Conservation (phyloP, 2,113 vertebrate genomes). For the Romanogobio albipinnatus region DNA sequence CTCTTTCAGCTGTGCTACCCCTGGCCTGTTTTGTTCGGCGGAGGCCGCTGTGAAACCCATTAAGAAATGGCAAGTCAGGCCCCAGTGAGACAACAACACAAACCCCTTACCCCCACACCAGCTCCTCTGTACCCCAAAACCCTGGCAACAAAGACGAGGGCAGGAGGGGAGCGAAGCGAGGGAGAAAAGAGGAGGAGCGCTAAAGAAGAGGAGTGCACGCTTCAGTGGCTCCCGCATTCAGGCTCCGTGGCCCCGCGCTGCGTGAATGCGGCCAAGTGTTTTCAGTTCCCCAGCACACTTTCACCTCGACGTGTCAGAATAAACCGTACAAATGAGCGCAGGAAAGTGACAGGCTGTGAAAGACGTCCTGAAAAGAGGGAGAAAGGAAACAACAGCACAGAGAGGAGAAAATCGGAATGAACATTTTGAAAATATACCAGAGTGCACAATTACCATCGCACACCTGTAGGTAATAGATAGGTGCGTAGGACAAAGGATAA, state of each 20-base stretch:
- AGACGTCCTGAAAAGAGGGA: not conserved
- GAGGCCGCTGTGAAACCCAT: conserved; percentile 53
- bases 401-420: not conserved
- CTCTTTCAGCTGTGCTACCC: conserved; percentile 49
- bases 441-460: too few species aligned
- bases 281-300: conserved; percentile 42
- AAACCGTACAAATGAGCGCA: conserved; percentile 37
- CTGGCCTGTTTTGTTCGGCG: conserved; percentile 34
- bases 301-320: conserved; percentile 38
- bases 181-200: conserved; percentile 56
- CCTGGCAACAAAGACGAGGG: conserved; percentile 53
- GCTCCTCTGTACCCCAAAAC: conserved; percentile 25
- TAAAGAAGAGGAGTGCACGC: conserved; percentile 67
- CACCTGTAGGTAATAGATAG: too few species aligned
- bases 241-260: not conserved
- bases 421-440: not conserved
- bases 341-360: conserved; percentile 27
- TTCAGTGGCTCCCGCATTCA: conserved; percentile 68
- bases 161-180: conserved; percentile 63
- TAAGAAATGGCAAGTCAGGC: conserved; percentile 53
- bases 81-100: conserved; percentile 49
- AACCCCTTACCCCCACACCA: conserved; percentile 33
- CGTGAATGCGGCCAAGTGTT: conserved; percentile 21
- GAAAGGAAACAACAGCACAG: not conserved
- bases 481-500: too few species aligned